Evolutionary conservation across 2,113 vertebrate species (phyloP).

Genomic region (Amblyornis subalaris): DNA sequence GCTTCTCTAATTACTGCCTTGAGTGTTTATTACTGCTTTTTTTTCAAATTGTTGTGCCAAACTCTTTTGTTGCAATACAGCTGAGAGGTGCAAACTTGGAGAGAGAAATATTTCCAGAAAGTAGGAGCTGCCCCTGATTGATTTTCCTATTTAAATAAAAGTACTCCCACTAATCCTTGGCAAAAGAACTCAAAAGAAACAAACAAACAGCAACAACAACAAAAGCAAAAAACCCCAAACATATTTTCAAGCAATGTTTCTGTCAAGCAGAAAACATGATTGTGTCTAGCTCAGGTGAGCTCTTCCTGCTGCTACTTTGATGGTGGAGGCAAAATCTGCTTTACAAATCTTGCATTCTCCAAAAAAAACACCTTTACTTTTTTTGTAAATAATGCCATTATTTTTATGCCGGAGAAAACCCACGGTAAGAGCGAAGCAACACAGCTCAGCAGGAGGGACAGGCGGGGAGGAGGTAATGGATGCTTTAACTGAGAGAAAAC

Average conservation of each 20-base stretch:
- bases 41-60: not conserved
- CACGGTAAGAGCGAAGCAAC: not conserved
- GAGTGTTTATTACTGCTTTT: not conserved
- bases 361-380: not conserved
- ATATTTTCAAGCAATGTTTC: not conserved
- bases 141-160: not conserved
- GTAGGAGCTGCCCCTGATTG: not conserved
- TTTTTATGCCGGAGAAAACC: not conserved
- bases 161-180: not conserved
- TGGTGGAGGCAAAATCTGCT: not conserved
- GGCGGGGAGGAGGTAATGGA: not conserved
- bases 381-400: not conserved
- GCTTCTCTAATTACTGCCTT: not conserved
- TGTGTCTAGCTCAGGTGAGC: not conserved
- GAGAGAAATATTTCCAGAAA: not conserved
- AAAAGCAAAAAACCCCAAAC: not conserved
- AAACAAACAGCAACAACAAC: not conserved
- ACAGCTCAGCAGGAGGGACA: not conserved
- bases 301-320: not conserved
- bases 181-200: not conserved
- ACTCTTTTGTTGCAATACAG: not conserved
- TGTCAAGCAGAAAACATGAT: not conserved
- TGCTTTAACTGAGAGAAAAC: slow-evolving; percentile 1
- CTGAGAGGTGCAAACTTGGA: not conserved
- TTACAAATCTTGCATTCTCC: not conserved